Evolutionary conservation across 2,888 invertebrate species (phyloP).

Genomic region (Charanyca ferruginea): DNA sequence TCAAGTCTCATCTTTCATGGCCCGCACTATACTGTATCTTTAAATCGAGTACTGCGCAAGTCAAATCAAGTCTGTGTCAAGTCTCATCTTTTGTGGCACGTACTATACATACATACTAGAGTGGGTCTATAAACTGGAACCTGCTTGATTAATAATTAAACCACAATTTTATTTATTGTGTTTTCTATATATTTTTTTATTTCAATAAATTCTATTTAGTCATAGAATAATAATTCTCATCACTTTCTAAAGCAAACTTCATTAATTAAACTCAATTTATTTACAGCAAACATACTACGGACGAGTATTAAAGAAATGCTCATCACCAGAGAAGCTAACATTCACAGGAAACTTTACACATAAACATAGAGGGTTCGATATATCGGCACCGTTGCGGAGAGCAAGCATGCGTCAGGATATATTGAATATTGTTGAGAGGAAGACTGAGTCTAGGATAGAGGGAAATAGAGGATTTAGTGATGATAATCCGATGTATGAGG

Average conservation of each 20-base stretch:
- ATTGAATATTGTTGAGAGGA: slow-evolving; percentile 78
- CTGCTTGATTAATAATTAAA: too few relatives aligned
- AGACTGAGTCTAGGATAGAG: slow-evolving; percentile 76
- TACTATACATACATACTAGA: too few relatives aligned
- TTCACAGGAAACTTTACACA: slow-evolving; percentile 82
- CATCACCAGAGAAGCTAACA: slow-evolving; percentile 74
- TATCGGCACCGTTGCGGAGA: slow-evolving; percentile 71
- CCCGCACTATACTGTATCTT: too few relatives aligned
- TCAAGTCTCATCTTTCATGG: too few relatives aligned
- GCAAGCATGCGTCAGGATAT: slow-evolving; percentile 83
- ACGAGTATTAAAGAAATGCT: slow-evolving; percentile 68
- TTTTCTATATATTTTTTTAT: too few relatives aligned
- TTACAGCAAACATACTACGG: slow-evolving; percentile 65
- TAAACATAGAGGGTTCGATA: slow-evolving; percentile 73
- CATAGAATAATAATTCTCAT: neutral
- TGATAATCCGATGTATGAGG: slow-evolving; percentile 84
- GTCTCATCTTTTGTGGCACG: too few relatives aligned
- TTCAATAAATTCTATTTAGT: too few relatives aligned
- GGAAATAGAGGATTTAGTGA: slow-evolving; percentile 67
- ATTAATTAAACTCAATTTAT: neutral
- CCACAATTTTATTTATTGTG: too few relatives aligned
- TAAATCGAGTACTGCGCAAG: too few relatives aligned
- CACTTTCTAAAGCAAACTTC: neutral
- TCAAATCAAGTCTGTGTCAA: too few relatives aligned
- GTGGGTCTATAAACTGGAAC: too few relatives aligned